phyloP scores from a whole-genome alignment of 2,113 vertebrate species.

The Epinephelus lanceolatus region DNA sequence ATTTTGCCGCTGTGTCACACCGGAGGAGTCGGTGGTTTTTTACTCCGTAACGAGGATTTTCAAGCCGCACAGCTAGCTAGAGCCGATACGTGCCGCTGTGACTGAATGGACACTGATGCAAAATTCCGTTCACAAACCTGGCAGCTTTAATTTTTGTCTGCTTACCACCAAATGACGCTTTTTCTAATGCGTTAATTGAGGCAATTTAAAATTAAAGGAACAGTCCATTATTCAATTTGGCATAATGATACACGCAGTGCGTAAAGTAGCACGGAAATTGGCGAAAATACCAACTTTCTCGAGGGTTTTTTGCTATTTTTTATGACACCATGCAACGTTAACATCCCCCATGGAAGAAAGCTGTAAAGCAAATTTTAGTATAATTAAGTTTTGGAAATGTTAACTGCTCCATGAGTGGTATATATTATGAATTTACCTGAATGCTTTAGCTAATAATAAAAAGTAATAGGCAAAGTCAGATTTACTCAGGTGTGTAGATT shows the following conservation, averaged over 20 bases:
- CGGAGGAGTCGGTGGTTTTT: constrained; percentile 51
- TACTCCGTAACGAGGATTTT: constrained; percentile 59
- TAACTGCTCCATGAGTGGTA: no score
- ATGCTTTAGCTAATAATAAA: background rate
- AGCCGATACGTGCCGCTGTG: constrained; percentile 32
- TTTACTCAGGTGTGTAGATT: background rate
- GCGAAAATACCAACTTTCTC: constrained; percentile 28
- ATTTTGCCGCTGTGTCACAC: constrained; percentile 24
- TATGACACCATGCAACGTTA: background rate
- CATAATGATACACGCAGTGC: background rate
- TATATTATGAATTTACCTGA: background rate
- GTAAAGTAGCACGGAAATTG: background rate
- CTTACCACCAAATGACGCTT: background rate
- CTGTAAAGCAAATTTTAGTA: background rate
- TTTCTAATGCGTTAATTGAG: background rate
- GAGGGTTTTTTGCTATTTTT: background rate
- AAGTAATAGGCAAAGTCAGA: background rate
- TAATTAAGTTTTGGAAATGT: background rate
- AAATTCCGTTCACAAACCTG: background rate
- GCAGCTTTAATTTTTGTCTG: background rate
- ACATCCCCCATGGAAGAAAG: background rate
- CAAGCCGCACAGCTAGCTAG: constrained; percentile 45
- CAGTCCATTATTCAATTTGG: background rate
- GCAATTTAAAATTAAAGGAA: background rate
- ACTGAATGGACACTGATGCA: background rate